Percentiles rank a stretch among this genome's conserved stretches.
Conservation (phyloP, 2,797 vertebrate species). For the Ispidina lecontei region DNA sequence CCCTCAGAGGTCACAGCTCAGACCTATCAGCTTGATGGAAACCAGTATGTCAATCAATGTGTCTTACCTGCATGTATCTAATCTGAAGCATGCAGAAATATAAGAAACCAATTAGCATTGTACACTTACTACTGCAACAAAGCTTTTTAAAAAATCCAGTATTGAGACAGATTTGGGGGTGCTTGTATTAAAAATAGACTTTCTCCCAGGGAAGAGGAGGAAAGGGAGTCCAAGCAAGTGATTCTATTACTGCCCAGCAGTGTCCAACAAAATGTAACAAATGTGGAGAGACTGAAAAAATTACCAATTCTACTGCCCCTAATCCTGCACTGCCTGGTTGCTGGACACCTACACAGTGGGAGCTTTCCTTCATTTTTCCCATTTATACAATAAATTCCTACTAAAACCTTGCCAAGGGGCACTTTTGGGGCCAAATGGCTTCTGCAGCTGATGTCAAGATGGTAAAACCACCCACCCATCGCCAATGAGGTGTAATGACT, state of each 20-base stretch:
- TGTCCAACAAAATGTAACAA: not conserved
- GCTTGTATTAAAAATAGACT: not conserved
- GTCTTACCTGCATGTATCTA: slow-evolving; percentile 94
- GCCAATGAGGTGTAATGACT: not conserved
- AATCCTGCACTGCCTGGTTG: not conserved
- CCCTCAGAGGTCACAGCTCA: not conserved
- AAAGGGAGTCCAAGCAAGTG: not conserved
- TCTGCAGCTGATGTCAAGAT: not conserved
- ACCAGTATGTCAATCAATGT: not conserved
- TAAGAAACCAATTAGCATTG: slow-evolving; percentile 69
- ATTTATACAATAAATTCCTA: not conserved
- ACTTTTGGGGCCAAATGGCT: not conserved
- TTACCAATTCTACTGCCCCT: fast-evolving
- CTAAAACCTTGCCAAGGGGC: not conserved
- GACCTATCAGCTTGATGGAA: not conserved
- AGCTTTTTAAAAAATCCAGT: not conserved
- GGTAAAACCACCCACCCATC: not conserved
- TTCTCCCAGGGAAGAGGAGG: not conserved
- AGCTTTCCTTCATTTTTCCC: not conserved
- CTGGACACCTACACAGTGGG: fast-evolving
- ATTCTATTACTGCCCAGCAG: not conserved
- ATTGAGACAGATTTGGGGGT: not conserved
- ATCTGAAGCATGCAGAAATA: slow-evolving; percentile 91
- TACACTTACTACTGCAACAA: not conserved
- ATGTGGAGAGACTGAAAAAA: not conserved